Evolutionary conservation across 2,888 invertebrate genomes (phyloP), one percentile per base, ranked within the genome.

Genomic region (Panzeria rudis): DNA sequence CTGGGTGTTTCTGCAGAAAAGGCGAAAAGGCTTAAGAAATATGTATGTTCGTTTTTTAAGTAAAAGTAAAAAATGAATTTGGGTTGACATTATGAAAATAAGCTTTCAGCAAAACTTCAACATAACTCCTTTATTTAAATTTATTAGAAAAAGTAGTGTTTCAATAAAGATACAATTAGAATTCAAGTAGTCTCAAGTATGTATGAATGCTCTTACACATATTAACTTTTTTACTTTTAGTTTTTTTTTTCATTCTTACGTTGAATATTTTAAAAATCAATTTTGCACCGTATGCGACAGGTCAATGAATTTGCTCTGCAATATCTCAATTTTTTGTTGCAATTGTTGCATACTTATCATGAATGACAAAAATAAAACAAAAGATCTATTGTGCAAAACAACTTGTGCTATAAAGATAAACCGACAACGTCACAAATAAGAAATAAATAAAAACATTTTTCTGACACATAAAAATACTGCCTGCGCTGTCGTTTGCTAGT

Each of bases 341-440:
- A 61, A 5, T 61, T 62, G 20, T 52, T 35, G 17, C 44, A 20
- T 38, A 64, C n/a, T 61, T n/a, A 54, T 41, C 32, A 64, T 50
- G 15, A 52, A 29, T 80, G n/a, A 2, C 32, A 35, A 15, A 35
- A 68, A 52, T 4, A 41, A 59, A 71, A 72, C 56, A 82, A 82
- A 56, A 54, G 44, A 75, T 62, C 23, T 54, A 23, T 61, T 54
- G n/a, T 54, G 25, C 8, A 44, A 11, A 68, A 66, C 41, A 7
- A 72, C 64, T 78, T 83, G 72, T 72, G 72, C 72, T 66, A 66
- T 56, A 56, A 72, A 77, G 56, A 77, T 75, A 75, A 61, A 61
- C 41, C 23, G 13, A 54, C 35, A 44, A n/a, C 25, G 8, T 20
- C 1, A 54, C 9, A 4, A 35, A 47, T 9, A 15, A 17, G 56